Evolutionary conservation across 2,888 invertebrate species (phyloP).

Genomic region (Tachina fera): DNA sequence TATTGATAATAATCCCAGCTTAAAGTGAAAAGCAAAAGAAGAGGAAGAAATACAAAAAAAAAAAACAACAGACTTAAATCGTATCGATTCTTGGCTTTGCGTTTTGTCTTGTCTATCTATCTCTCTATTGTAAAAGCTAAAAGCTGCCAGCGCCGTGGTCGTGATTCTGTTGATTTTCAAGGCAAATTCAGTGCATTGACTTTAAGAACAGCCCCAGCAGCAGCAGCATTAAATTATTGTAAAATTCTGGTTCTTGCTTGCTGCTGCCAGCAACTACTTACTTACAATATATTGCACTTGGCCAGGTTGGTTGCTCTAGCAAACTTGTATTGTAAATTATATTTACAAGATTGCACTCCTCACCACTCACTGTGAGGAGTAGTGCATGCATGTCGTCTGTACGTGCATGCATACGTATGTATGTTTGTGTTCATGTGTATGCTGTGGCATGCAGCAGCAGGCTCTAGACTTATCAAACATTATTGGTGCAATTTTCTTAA

Average conservation of each 20-base stretch:
- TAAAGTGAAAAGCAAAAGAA: conserved; percentile 24
- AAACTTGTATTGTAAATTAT: conserved; percentile 64
- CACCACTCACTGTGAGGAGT: background rate
- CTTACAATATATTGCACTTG: conserved; percentile 38
- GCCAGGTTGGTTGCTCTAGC: conserved; percentile 45
- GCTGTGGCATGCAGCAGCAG: conserved; percentile 56
- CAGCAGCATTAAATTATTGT: conserved; percentile 46
- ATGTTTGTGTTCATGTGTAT: background rate
- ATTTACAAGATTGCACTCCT: conserved; percentile 42
- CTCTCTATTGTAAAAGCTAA: conserved; percentile 56
- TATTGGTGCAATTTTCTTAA: conserved; percentile 63
- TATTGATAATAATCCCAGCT: conserved; percentile 48
- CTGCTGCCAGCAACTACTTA: conserved; percentile 46
- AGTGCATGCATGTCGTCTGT: background rate
- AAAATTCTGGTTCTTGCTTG: conserved; percentile 70
- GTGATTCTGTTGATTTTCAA: conserved; percentile 73
- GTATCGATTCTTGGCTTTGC: conserved; percentile 63
- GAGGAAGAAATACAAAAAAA: background rate
- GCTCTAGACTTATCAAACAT: conserved; percentile 51
- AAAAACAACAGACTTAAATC: conserved; percentile 37
- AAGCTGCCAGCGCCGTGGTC: conserved; percentile 64
- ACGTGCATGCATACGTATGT: too few relatives aligned
- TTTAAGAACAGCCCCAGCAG: conserved; percentile 57
- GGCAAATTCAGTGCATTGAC: conserved; percentile 78
- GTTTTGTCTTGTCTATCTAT: conserved; percentile 57